A percentile compares a stretch with the other conserved stretches of the same genome.
Conservation (phyloP, 2,113 vertebrate species). For the Lucifuga dentata region DNA sequence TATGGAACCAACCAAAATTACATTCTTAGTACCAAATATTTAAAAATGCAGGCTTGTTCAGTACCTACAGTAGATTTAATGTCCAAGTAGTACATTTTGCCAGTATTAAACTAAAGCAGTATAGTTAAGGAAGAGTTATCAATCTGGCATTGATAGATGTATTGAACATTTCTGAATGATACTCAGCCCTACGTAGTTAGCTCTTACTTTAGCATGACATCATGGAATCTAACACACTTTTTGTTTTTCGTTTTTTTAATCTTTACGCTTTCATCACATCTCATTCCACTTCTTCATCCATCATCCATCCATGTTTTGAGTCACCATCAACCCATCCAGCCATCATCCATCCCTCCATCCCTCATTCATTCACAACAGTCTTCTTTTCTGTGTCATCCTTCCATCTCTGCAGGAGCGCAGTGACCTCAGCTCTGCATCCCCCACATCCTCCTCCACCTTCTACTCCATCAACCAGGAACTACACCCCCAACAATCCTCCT, state of each 20-base stretch:
- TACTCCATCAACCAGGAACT: conserved; percentile 69
- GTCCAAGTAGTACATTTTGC: too few relatives aligned
- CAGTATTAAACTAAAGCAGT: too few relatives aligned
- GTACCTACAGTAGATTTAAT: too few relatives aligned
- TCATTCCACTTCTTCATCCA: conserved; percentile 3
- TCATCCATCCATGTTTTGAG: background rate
- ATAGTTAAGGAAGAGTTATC: too few relatives aligned
- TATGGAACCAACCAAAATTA: too few relatives aligned
- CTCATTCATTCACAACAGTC: background rate
- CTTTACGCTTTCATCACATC: background rate
- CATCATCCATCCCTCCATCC: background rate
- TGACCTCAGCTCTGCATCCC: conserved; percentile 64
- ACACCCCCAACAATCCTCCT: conserved; percentile 70
- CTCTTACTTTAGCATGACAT: too few relatives aligned
- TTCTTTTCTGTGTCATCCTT: conserved; percentile 4
- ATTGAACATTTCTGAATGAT: too few relatives aligned
- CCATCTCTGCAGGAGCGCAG: conserved; percentile 86
- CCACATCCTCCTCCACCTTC: conserved; percentile 71
- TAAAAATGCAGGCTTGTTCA: too few relatives aligned
- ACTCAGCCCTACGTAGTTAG: too few relatives aligned
- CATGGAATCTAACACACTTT: background rate
- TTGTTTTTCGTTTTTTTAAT: background rate
- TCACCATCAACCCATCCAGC: background rate
- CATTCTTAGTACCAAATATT: too few relatives aligned
- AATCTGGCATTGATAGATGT: too few relatives aligned